Conservation (phyloP, 2,113 vertebrate species). For the Hippocampus abdominalis region DNA sequence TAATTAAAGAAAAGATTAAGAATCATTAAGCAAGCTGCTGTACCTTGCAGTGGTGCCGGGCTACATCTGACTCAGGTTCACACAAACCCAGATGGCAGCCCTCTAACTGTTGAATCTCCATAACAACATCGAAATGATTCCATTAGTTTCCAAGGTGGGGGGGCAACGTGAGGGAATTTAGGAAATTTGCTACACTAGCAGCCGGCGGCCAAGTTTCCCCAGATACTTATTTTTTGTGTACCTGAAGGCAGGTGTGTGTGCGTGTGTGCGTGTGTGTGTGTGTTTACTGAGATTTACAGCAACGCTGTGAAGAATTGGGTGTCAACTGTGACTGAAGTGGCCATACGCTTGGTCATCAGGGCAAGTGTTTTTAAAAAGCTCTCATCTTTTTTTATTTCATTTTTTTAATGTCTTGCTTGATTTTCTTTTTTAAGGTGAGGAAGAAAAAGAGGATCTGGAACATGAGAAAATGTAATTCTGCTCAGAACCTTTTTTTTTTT, state of each 20-base stretch:
- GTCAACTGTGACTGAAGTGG: slow-evolving; percentile 51
- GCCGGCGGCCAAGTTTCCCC: slow-evolving; percentile 37
- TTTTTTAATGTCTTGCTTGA: background rate
- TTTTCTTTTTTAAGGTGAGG: background rate
- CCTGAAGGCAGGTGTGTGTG: background rate
- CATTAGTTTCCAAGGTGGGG: slow-evolving; percentile 87
- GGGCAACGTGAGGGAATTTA: slow-evolving; percentile 59
- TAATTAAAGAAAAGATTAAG: slow-evolving; percentile 99
- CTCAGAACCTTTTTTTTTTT: background rate
- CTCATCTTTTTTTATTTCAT: background rate
- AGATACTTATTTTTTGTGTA: slow-evolving; percentile 15
- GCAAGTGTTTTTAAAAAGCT: background rate
- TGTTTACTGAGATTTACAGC: slow-evolving; percentile 2
- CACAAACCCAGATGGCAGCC: slow-evolving; percentile 99
- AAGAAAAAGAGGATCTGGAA: background rate
- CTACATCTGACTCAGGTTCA: slow-evolving; percentile 99
- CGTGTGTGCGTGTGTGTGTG: slow-evolving; percentile 22
- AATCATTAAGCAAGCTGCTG: slow-evolving; percentile 99
- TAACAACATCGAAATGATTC: slow-evolving; percentile 99
- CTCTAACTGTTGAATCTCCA: slow-evolving; percentile 98
- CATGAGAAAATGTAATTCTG: background rate
- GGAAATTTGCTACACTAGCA: slow-evolving; percentile 59
- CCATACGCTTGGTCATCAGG: slow-evolving; percentile 24
- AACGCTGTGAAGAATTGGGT: background rate
- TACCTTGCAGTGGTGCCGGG: slow-evolving; percentile 98